Percentiles rank a stretch among this genome's conserved stretches.
Conservation (phyloP, 2,797 vertebrate species). For the Paratrypauchen microcephalus region DNA sequence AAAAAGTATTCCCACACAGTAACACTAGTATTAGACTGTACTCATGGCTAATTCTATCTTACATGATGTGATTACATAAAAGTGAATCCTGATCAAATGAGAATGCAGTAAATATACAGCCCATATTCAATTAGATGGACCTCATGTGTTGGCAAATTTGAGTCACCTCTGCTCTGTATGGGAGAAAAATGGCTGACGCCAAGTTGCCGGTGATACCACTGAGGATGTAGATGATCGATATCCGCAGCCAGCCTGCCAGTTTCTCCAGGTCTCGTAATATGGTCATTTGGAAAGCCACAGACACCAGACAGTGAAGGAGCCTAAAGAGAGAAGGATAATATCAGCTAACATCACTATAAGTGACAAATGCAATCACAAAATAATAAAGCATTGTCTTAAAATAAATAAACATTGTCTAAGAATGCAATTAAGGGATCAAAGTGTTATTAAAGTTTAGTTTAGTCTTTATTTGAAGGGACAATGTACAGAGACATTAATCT, state of each 20-base stretch:
- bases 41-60: neutral
- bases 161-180: slow-evolving; percentile 80
- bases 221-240: slow-evolving; percentile 97
- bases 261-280: slow-evolving; percentile 96
- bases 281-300: slow-evolving; percentile 97
- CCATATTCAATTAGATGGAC: neutral
- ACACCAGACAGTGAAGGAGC: slow-evolving; percentile 97
- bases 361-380: neutral
- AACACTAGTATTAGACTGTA: neutral
- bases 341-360: no score
- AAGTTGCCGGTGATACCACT: slow-evolving; percentile 96
- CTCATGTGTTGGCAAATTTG: neutral
- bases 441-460: no score
- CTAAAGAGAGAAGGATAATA: slow-evolving; percentile 67
- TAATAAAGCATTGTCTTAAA: neutral
- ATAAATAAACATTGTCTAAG: neutral
- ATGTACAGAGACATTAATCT: no score
- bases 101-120: neutral
- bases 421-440: neutral
- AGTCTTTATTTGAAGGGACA: no score
- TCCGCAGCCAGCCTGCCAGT: slow-evolving; percentile 96
- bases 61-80: neutral
- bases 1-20: neutral
- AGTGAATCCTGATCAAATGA: neutral
- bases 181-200: slow-evolving; percentile 92